phyloP scores from a whole-genome alignment of 2,888 invertebrate species.

The Platycheirus rosarum region DNA sequence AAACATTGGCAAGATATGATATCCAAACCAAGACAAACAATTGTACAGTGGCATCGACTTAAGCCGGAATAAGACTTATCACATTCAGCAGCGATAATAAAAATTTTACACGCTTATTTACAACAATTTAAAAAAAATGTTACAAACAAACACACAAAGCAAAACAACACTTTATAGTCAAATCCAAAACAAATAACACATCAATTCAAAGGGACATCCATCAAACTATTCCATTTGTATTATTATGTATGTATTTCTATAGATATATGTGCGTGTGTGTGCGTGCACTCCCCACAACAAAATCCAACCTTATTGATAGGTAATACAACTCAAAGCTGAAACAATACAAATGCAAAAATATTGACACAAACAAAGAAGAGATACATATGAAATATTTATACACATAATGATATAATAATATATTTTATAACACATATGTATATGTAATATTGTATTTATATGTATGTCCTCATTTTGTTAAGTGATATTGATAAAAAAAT shows the following conservation, averaged over 20 bases:
- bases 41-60: slow-evolving; percentile 98
- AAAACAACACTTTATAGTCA: slow-evolving; percentile 30
- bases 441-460: slow-evolving; percentile 67
- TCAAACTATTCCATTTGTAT: slow-evolving; percentile 42
- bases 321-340: slow-evolving; percentile 14
- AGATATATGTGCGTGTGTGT: slow-evolving; percentile 34
- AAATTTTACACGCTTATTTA: slow-evolving; percentile 61
- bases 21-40: slow-evolving; percentile 96
- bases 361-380: slow-evolving; percentile 12
- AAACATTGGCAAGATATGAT: slow-evolving; percentile 99
- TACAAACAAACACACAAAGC: slow-evolving; percentile 35
- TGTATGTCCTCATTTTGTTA: slow-evolving; percentile 72
- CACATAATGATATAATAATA: slow-evolving; percentile 63
- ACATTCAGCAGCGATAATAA: slow-evolving; percentile 57
- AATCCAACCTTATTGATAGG: background rate
- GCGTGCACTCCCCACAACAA: slow-evolving; percentile 22
- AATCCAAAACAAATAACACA: slow-evolving; percentile 46
- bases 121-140: slow-evolving; percentile 7
- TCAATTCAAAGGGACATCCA: slow-evolving; percentile 43
- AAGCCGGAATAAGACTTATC: slow-evolving; percentile 90
- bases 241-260: slow-evolving; percentile 28
- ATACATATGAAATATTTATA: slow-evolving; percentile 69
- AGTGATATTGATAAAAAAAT: slow-evolving; percentile 59
- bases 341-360: slow-evolving; percentile 2
- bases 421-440: slow-evolving; percentile 71